Percentiles rank a stretch among this genome's conserved stretches.
phyloP scores from a whole-genome alignment of 2,797 vertebrate genomes.

The Antrozous pallidus region DNA sequence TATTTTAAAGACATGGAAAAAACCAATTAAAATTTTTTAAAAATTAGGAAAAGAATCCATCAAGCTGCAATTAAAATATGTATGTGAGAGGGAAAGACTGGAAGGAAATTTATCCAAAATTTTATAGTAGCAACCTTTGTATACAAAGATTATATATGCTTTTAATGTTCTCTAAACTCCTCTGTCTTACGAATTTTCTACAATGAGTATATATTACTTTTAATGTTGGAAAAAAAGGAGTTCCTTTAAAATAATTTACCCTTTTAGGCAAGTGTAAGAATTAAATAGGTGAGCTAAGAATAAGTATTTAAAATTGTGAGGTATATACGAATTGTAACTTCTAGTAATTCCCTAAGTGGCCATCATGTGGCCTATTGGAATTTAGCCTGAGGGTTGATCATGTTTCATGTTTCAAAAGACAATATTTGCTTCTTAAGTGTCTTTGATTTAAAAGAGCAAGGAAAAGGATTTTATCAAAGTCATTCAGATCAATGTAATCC shows the following conservation, averaged over 20 bases:
- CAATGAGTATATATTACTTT: too few relatives aligned
- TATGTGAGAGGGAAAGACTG: neutral
- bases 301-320: neutral
- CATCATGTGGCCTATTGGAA: neutral
- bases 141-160: fast-evolving
- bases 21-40: neutral
- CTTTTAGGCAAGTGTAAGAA: fast-evolving
- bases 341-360: neutral
- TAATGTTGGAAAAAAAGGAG: neutral
- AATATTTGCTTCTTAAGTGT: constrained; percentile 73
- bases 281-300: neutral
- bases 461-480: constrained; percentile 69
- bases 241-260: neutral
- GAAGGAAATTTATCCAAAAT: neutral
- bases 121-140: neutral
- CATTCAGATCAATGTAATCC: constrained; percentile 72
- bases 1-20: neutral
- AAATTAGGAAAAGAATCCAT: neutral
- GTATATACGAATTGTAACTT: fast-evolving
- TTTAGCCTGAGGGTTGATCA: neutral
- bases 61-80: neutral
- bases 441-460: constrained; percentile 75
- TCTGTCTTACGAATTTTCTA: neutral
- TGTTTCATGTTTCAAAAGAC: constrained; percentile 53
- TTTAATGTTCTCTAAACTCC: neutral